Base-by-base conservation (phyloP, 2,113 vertebrate species). In the Phalacrocorax aristotelis region DNA sequence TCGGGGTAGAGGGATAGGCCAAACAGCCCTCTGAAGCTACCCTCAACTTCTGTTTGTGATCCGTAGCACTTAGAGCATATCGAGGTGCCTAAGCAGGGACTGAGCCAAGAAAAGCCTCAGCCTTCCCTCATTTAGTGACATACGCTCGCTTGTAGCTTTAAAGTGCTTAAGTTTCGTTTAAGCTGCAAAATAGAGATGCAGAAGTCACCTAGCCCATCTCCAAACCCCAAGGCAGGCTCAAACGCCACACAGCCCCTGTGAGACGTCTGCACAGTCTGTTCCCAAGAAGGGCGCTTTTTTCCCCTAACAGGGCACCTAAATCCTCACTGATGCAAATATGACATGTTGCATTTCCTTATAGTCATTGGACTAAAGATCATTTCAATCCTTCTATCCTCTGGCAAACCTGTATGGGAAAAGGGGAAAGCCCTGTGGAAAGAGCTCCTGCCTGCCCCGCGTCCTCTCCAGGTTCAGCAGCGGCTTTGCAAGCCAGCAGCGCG, bases 401-500 rank as follows among this genome's bases (percentile, higher is more conserved):
- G 51, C 9, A 57, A 71, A 66, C 52, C 91, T 42, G 6, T 10
- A 7, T 15, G 36, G 81, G n/a, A 69, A 30, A 49, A 17, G 1
- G 44, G 70, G 29, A 85, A 60, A 26, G 16, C 22, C 26, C 14
- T 6, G 26, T 62, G 23, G 9, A 57, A 40, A n/a, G 36, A 83
- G 6, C 26, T 71, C 57, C 77, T 75, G 65, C 9, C 25, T 30
- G 11, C 0, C 42, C 10, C 4, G 2, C 2, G 1, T 44, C 32
- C 21, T 30, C 40, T 30, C 66, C 44, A 4, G 51, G 55, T 46
- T 42, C 76, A 7, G 17, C 23, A 52, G 44, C 23, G 13, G 36
- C 40, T 80, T 26, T 26, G 75, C 38, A 46, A 76, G 69, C 9
- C 51, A 69, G 11, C 23, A 40, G 25, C 3, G 18, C 22, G 5